Evolutionary conservation across 35 echinoderm and acorn worm genomes (phyloP).

Genomic region (Lytechinus variegatus): DNA sequence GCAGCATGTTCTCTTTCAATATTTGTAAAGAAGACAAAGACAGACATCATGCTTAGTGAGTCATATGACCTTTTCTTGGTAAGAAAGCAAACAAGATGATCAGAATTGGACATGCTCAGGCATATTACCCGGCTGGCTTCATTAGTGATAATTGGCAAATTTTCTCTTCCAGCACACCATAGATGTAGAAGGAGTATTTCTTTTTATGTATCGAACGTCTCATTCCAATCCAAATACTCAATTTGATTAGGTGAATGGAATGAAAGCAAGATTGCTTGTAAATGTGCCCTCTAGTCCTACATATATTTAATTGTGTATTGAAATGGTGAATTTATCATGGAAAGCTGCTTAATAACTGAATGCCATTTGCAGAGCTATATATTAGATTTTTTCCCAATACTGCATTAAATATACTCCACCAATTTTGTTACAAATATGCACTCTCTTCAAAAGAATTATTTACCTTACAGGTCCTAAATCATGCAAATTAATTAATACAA

Average conservation of each 20-base stretch:
- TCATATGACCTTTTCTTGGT: conserved; percentile 36
- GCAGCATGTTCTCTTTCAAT: conserved; percentile 1
- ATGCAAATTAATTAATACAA: too few relatives aligned
- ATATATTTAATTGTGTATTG: not conserved
- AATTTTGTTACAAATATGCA: too few relatives aligned
- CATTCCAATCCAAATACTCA: not conserved
- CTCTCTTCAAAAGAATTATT: too few relatives aligned
- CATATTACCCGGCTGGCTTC: not conserved
- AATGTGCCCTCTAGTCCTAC: not conserved
- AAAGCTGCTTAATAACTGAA: not conserved
- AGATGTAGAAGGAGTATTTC: not conserved
- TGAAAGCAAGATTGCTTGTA: not conserved
- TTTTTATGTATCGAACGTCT: not conserved
- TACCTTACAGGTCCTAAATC: too few relatives aligned
- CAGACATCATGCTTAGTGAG: conserved; percentile 6
- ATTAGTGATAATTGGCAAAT: conserved; percentile 39
- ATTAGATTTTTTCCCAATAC: too few relatives aligned
- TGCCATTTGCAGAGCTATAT: not conserved
- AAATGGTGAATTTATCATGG: not conserved
- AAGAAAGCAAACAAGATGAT: conserved; percentile 32
- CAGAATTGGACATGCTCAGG: not conserved
- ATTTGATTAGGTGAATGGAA: conserved; percentile 20
- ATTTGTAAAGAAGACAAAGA: conserved; percentile 13
- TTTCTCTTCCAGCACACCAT: conserved; percentile 26
- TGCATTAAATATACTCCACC: too few relatives aligned